Evolutionary conservation across 2,797 vertebrate species (phyloP).

Genomic region (Podarcis siculus): DNA sequence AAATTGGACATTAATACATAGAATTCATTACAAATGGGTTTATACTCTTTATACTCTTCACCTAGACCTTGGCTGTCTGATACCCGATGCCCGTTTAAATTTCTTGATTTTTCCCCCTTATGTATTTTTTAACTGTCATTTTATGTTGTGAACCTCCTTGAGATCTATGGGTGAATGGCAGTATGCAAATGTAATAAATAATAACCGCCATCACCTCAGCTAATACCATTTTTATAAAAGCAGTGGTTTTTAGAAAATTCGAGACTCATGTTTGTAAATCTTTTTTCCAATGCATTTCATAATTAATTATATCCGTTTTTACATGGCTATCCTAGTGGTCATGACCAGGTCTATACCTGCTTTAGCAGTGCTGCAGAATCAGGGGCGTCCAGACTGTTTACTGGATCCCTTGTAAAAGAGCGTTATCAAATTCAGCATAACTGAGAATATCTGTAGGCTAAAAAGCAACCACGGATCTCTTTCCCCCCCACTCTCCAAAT

Average conservation of each 20-base stretch:
- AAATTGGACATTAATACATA: not conserved
- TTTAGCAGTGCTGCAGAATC: not conserved
- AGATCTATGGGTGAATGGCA: no score
- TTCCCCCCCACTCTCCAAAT: not conserved
- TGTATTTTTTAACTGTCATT: no score
- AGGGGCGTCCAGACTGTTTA: not conserved
- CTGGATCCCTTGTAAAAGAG: not conserved
- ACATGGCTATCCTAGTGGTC: not conserved
- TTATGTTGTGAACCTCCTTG: no score
- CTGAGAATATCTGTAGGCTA: not conserved
- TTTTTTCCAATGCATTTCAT: not conserved
- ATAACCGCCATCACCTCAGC: not conserved
- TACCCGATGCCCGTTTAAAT: no score
- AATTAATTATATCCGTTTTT: not conserved
- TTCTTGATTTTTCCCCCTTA: no score
- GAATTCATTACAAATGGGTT: not conserved
- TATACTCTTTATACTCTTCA: no score
- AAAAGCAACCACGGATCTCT: not conserved
- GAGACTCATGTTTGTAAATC: not conserved
- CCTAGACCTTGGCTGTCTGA: no score
- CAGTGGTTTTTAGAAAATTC: not conserved
- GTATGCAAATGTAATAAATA: not conserved
- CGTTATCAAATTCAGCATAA: not conserved
- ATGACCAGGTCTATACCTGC: not conserved
- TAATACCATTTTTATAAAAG: not conserved